These are phyloP conservation scores for Steromphala cineraria DNA, from an alignment of 2,888 invertebrate genomes.

Conservation along the genomic window DNA sequence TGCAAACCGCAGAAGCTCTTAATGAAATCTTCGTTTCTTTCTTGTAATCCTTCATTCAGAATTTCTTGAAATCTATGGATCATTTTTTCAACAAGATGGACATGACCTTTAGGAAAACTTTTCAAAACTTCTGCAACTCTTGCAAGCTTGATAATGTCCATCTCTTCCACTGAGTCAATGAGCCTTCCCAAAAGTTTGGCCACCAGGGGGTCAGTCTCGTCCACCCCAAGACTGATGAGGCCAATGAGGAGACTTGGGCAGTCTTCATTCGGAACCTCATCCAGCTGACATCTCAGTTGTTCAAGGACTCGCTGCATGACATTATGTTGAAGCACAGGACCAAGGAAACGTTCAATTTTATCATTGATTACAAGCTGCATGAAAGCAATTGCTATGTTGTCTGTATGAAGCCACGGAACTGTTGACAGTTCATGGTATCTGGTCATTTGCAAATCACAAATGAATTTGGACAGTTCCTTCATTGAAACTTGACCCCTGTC, in stretches of 20 bases:
- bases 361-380: constrained; percentile 42
- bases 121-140: constrained; percentile 13
- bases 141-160: constrained; percentile 14
- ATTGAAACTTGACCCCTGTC: constrained; percentile 3
- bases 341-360: constrained; percentile 11
- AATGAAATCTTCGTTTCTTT: neutral
- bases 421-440: constrained; percentile 26
- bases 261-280: constrained; percentile 26
- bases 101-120: neutral
- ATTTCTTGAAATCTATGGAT: constrained; percentile 12
- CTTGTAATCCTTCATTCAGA: neutral
- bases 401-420: constrained; percentile 35
- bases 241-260: constrained; percentile 21
- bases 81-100: constrained; percentile 20
- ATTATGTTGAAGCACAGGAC: constrained; percentile 13
- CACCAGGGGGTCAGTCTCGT: neutral
- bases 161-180: neutral
- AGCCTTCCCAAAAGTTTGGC: constrained; percentile 8
- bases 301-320: constrained; percentile 22
- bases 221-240: constrained; percentile 23
- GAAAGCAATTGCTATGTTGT: constrained; percentile 31
- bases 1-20: constrained; percentile 3
- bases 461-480: neutral
- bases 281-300: neutral
- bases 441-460: constrained; percentile 6